phyloP scores from a whole-genome alignment of 2,888 invertebrate genomes.

The Amblyjoppa proteus region DNA sequence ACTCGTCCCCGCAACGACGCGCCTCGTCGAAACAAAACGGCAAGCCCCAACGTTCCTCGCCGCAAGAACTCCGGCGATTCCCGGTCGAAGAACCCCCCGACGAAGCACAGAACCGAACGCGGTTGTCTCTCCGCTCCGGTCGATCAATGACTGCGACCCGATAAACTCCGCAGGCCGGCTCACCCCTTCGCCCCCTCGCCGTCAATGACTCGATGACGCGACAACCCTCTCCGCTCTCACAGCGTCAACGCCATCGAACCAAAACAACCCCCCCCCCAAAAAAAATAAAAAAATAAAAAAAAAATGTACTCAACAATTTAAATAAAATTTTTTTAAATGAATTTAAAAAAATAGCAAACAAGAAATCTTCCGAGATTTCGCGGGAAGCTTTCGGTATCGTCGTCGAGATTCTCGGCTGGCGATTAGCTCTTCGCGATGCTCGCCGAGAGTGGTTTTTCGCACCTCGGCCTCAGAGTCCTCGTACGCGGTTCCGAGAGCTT shows the following conservation, averaged over 20 bases:
- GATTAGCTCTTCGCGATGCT: constrained; percentile 37
- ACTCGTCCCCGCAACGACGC: constrained; percentile 1
- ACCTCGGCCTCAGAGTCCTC: constrained; percentile 44
- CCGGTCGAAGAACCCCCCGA: background rate
- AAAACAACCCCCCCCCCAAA: background rate
- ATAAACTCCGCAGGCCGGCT: constrained; percentile 33
- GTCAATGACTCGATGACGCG: constrained; percentile 51
- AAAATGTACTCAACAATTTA: background rate
- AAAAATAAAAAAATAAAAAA: background rate
- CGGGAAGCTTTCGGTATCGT: background rate
- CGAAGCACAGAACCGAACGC: constrained; percentile 1
- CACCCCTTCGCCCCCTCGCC: background rate
- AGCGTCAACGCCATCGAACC: too few species aligned
- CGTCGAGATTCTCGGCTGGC: constrained; percentile 44
- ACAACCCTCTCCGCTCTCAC: too few species aligned
- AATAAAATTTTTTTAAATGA: background rate
- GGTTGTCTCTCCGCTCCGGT: constrained; percentile 44
- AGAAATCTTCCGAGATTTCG: background rate
- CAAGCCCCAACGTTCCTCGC: background rate
- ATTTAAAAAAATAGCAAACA: too few species aligned
- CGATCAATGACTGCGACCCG: constrained; percentile 67
- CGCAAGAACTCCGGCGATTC: background rate
- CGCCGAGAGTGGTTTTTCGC: constrained; percentile 61
- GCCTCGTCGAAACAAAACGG: background rate
- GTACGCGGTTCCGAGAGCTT: constrained; percentile 29